These are phyloP conservation scores for Hirundo rustica DNA, from an alignment of 2,797 vertebrate species.

Conservation along the genomic window DNA sequence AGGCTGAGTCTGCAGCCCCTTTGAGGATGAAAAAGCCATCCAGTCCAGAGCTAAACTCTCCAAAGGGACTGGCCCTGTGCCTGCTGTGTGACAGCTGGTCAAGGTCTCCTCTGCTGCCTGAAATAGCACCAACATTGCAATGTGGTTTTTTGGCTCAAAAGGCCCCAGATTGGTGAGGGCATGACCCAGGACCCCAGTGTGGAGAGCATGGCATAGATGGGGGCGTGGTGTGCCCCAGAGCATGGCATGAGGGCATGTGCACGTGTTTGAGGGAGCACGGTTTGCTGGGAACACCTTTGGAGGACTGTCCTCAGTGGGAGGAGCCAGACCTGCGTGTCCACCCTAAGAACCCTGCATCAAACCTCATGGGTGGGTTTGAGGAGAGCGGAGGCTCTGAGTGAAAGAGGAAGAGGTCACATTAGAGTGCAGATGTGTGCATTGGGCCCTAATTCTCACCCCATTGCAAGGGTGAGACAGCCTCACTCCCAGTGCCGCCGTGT, in stretches of 20 bases:
- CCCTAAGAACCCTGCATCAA: neutral
- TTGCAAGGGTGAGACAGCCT: neutral
- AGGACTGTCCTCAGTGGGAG: fast-evolving
- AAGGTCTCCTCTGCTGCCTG: neutral
- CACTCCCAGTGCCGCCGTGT: neutral
- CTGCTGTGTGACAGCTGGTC: neutral
- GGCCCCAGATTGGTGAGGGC: neutral
- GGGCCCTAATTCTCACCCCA: neutral
- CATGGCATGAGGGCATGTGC: fast-evolving
- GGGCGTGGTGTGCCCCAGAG: neutral
- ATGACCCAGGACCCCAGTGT: neutral
- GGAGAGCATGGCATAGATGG: neutral
- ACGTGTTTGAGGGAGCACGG: neutral
- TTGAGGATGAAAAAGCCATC: neutral
- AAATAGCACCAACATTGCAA: neutral
- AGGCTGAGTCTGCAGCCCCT: neutral
- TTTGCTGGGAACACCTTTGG: neutral
- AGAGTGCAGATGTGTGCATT: fast-evolving
- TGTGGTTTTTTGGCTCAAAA: neutral
- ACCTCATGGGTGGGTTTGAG: neutral
- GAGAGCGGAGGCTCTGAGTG: neutral
- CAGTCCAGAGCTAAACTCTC: neutral
- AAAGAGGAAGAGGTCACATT: neutral
- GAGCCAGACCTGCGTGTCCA: neutral
- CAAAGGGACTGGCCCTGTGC: neutral